These are phyloP conservation scores for Lordiphosa mommai DNA, from an alignment of 1,140 invertebrate genomes.

Conservation along the genomic window DNA sequence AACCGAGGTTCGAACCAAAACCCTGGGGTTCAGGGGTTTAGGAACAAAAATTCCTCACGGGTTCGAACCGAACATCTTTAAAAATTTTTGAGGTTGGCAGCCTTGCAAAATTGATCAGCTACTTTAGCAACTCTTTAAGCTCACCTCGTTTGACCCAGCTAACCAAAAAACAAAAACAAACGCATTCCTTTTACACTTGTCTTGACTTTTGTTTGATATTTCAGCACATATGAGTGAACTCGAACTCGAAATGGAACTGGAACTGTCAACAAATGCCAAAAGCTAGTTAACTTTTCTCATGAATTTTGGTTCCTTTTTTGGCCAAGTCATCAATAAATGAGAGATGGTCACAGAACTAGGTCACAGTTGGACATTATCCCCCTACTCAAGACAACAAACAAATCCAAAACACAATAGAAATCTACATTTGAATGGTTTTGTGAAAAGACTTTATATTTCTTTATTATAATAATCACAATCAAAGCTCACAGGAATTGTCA, in stretches of 20 bases:
- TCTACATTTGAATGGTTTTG: constrained; percentile 55
- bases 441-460: constrained; percentile 3
- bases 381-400: neutral
- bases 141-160: constrained; percentile 4
- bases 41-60: too few species aligned
- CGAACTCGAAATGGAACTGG: constrained; percentile 46
- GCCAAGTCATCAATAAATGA: constrained; percentile 60
- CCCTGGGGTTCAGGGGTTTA: too few species aligned
- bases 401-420: constrained; percentile 45
- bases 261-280: constrained; percentile 55
- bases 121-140: neutral
- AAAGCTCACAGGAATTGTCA: constrained; percentile 66
- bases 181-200: constrained; percentile 23
- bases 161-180: neutral
- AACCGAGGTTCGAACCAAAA: too few species aligned
- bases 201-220: constrained; percentile 42
- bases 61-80: too few species aligned
- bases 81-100: too few species aligned
- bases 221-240: constrained; percentile 44
- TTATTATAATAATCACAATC: constrained; percentile 25
- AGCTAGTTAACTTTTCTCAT: constrained; percentile 32
- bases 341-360: constrained; percentile 36
- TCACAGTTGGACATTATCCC: constrained; percentile 17
- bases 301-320: constrained; percentile 34
- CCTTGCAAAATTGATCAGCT: too few species aligned